These are phyloP conservation scores for Strigamia transsilvanica DNA, from an alignment of 2,888 invertebrate species.

Conservation along the genomic window DNA sequence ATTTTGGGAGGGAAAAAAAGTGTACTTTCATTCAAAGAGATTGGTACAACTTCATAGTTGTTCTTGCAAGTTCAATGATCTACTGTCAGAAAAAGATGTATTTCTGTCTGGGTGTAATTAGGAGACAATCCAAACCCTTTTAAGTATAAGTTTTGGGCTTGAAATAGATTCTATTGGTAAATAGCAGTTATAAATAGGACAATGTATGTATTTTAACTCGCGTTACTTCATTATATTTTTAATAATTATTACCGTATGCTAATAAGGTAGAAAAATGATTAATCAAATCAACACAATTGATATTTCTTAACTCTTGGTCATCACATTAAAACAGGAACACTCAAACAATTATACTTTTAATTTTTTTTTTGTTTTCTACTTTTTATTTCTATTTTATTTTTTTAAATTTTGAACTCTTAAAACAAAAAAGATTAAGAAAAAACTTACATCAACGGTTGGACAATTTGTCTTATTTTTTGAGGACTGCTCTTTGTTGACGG, in stretches of 20 bases:
- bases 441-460: conserved; percentile 18
- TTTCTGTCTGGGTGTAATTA: background rate
- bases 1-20: background rate
- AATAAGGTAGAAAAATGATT: too few species aligned
- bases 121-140: background rate
- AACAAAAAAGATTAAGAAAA: background rate
- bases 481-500: conserved; percentile 1
- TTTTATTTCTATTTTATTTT: background rate
- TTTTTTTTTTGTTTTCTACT: too few species aligned
- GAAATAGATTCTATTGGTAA: background rate
- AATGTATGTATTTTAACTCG: too few species aligned
- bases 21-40: background rate
- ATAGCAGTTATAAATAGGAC: background rate
- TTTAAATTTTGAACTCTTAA: background rate
- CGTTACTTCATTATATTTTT: too few species aligned
- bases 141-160: background rate
- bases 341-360: too few species aligned
- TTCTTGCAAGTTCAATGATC: background rate
- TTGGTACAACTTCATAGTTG: background rate
- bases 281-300: too few species aligned
- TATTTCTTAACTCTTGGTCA: too few species aligned
- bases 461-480: conserved; percentile 13
- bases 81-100: background rate
- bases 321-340: too few species aligned
- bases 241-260: too few species aligned